These are phyloP conservation scores for Myotis myotis DNA, from an alignment of 2,797 vertebrate genomes.

Conservation along the genomic window DNA sequence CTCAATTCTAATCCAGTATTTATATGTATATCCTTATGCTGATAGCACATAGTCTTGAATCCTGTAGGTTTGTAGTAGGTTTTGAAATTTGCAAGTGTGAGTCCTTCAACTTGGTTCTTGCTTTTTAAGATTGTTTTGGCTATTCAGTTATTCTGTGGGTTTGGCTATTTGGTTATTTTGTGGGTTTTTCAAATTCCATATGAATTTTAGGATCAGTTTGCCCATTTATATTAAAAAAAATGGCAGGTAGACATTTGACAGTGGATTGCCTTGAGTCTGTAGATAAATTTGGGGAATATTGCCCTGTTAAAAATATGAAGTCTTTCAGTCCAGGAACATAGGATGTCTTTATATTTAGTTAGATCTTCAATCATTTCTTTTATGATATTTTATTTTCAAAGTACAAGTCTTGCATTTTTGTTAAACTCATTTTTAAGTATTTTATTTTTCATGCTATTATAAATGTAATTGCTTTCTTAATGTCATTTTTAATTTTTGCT, in stretches of 20 bases:
- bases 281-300: not conserved
- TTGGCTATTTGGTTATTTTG: not conserved
- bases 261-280: not conserved
- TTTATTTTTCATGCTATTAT: not conserved
- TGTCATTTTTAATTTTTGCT: slow-evolving; percentile 24
- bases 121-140: not conserved
- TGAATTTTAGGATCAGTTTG: slow-evolving; percentile 12
- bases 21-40: not conserved
- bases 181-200: not conserved
- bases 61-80: not conserved
- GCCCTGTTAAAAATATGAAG: not conserved
- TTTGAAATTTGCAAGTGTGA: not conserved
- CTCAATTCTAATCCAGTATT: not conserved
- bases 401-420: not conserved
- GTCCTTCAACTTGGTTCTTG: slow-evolving; percentile 15
- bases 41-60: not conserved
- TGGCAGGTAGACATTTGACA: not conserved
- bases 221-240: not conserved
- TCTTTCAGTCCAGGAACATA: not conserved
- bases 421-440: not conserved
- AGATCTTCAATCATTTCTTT: not conserved
- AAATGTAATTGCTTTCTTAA: slow-evolving; percentile 22
- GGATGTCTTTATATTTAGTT: not conserved
- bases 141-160: not conserved
- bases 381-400: not conserved